These are phyloP conservation scores for Bombus sylvicola DNA, from an alignment of 1,140 invertebrate species.

Conservation along the genomic window DNA sequence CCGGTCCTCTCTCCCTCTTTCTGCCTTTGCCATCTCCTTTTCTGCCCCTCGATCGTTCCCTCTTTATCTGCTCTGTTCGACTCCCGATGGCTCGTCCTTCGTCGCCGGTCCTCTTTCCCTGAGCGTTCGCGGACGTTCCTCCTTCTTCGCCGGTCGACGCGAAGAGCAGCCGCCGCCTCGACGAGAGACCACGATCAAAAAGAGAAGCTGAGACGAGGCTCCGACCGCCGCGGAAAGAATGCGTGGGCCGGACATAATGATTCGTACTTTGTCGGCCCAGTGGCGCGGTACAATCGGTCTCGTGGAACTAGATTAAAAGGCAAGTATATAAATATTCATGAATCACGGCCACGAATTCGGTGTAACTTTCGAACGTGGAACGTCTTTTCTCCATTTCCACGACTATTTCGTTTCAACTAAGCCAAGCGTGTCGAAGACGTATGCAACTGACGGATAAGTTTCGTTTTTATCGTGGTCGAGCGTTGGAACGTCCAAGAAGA, in stretches of 20 bases:
- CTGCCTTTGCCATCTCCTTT: background rate
- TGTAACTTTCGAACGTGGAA: background rate
- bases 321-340: constrained; percentile 57
- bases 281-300: constrained; percentile 53
- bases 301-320: constrained; percentile 62
- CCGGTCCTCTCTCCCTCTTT: background rate
- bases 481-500: background rate
- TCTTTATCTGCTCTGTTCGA: background rate
- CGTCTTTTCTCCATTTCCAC: background rate
- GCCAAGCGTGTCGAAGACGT: too few species aligned
- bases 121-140: constrained; percentile 27
- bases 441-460: background rate
- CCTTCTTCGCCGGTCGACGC: constrained; percentile 5
- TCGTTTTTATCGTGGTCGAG: background rate
- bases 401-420: background rate
- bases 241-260: constrained; percentile 79
- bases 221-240: constrained; percentile 75
- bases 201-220: constrained; percentile 63
- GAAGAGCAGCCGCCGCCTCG: constrained; percentile 54
- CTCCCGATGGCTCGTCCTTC: background rate
- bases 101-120: background rate
- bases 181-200: constrained; percentile 63
- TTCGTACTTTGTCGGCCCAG: constrained; percentile 75
- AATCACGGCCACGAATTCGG: background rate
- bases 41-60: background rate